A percentile compares a stretch with the other conserved stretches of the same genome.
Evolutionary conservation across 1,140 invertebrate genomes (phyloP).

Genomic region (Eueides isabella): DNA sequence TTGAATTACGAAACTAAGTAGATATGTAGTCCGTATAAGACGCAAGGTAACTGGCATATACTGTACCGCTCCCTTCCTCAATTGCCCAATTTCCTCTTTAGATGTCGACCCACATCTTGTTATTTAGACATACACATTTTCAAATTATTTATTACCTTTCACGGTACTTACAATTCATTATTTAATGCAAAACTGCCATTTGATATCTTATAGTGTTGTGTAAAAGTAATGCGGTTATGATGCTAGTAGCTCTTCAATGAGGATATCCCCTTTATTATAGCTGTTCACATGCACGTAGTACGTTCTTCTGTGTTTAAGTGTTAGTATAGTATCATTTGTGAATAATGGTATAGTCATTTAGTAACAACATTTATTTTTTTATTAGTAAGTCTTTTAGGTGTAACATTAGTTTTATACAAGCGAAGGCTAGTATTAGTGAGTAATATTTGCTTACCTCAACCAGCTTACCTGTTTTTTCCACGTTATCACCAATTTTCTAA

Average conservation of each 20-base stretch:
- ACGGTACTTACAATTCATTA: background rate
- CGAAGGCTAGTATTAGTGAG: background rate
- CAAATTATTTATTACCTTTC: background rate
- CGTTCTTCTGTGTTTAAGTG: background rate
- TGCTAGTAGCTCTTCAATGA: constrained; percentile 2
- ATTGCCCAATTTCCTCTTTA: constrained; percentile 73
- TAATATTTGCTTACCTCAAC: no score
- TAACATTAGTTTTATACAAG: background rate
- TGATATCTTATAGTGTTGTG: background rate
- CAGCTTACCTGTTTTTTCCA: constrained; percentile 19
- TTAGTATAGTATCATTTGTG: background rate
- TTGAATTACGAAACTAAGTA: constrained; percentile 23
- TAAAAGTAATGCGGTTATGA: background rate
- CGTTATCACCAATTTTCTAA: constrained; percentile 11
- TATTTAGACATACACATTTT: constrained; percentile 35
- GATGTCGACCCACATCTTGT: constrained; percentile 52
- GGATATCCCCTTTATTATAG: constrained; percentile 15
- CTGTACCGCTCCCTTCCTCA: constrained; percentile 67
- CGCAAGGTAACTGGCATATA: constrained; percentile 31
- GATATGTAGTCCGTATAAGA: constrained; percentile 24
- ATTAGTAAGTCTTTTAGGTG: background rate
- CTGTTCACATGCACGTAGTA: background rate
- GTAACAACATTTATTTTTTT: background rate
- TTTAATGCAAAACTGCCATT: background rate
- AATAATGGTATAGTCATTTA: background rate